Conservation (phyloP, 2,888 invertebrate species). For the Athalia circularis region DNA sequence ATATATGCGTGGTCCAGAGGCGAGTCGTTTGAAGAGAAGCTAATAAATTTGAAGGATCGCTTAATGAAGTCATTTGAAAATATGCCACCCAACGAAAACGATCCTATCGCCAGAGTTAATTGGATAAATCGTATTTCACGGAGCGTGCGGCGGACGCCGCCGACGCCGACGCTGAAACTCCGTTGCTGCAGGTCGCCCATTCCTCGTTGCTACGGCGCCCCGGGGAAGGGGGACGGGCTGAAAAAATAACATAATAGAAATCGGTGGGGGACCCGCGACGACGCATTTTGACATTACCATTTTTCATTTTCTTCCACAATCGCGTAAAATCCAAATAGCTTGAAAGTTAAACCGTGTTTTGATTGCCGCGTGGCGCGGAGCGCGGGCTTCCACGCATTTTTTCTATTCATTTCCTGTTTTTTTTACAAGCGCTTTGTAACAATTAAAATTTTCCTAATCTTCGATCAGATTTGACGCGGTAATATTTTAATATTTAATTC, state of each 20-base stretch:
- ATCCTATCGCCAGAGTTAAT: constrained; percentile 69
- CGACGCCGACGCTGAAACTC: constrained; percentile 10
- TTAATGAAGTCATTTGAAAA: constrained; percentile 68
- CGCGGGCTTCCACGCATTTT: neutral
- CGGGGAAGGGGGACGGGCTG: constrained; percentile 12
- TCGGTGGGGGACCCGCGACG: neutral
- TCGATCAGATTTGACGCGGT: neutral
- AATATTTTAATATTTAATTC: constrained; percentile 31
- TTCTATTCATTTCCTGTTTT: neutral
- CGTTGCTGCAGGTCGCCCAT: neutral
- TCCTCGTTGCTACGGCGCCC: constrained; percentile 6
- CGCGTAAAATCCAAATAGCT: too few species aligned
- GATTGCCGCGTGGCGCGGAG: too few species aligned
- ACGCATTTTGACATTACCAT: too few species aligned
- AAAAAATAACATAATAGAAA: constrained; percentile 11
- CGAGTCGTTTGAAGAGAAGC: constrained; percentile 27
- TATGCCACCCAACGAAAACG: constrained; percentile 63
- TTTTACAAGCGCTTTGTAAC: constrained; percentile 3
- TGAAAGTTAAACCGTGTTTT: too few species aligned
- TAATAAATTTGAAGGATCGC: constrained; percentile 70
- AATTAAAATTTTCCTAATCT: constrained; percentile 19
- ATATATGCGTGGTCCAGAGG: neutral
- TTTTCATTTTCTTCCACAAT: too few species aligned
- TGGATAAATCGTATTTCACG: constrained; percentile 67
- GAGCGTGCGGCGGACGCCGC: constrained; percentile 42